phyloP scores from a whole-genome alignment of 2,113 vertebrate species.

The Chloroceryle aenea region DNA sequence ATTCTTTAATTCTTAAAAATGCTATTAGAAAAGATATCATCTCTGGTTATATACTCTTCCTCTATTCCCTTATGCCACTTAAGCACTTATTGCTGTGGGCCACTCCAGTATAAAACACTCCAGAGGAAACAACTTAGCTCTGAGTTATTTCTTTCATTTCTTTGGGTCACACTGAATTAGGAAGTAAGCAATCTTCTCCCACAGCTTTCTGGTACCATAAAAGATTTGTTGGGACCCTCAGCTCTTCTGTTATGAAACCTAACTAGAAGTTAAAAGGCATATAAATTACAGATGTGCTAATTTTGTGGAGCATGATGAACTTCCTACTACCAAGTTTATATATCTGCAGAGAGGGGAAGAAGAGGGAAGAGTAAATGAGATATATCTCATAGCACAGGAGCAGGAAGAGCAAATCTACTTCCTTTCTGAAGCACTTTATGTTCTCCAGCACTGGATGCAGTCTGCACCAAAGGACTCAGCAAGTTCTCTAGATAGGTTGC shows the following conservation, averaged over 20 bases:
- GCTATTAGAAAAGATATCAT: constrained; percentile 74
- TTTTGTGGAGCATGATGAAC: constrained; percentile 38
- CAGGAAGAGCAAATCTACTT: not conserved
- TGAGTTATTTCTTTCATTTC: constrained; percentile 72
- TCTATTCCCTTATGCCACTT: constrained; percentile 73
- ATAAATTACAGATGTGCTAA: constrained; percentile 56
- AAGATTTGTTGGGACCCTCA: constrained; percentile 55
- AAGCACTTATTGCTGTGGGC: constrained; percentile 77
- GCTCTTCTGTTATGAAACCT: constrained; percentile 44
- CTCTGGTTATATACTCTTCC: constrained; percentile 69
- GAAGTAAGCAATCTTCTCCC: constrained; percentile 67
- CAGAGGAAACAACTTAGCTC: constrained; percentile 73
- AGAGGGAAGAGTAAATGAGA: constrained; percentile 30
- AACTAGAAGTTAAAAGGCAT: constrained; percentile 58
- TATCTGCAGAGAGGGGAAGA: constrained; percentile 7
- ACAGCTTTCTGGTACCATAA: constrained; percentile 61
- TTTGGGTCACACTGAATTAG: constrained; percentile 69
- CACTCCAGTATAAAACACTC: constrained; percentile 64
- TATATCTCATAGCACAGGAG: not conserved
- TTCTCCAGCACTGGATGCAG: not conserved
- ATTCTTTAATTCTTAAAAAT: constrained; percentile 75
- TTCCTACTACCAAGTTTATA: not conserved
- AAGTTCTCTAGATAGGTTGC: not conserved
- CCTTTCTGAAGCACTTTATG: not conserved
- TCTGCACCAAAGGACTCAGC: not conserved